Evolutionary conservation across 2,888 invertebrate species (phyloP), one percentile per base, ranked within the genome.

Genomic region (Phragmatobia fuliginosa): DNA sequence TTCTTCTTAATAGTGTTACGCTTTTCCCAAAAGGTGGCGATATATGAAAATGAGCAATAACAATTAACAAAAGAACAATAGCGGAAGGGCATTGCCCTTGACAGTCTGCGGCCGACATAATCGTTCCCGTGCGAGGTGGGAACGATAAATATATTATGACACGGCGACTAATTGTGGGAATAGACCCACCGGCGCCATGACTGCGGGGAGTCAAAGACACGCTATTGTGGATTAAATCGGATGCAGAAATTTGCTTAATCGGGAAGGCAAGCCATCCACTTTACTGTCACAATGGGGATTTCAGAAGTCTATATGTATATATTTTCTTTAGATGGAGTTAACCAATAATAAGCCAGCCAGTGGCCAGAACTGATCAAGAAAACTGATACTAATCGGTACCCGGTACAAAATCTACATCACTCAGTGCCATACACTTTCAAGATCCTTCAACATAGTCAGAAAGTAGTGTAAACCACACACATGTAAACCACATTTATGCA

Each of bases 101-200:
- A 69, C 75, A 68, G 73, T 71, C 67, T 58, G 41, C 41, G 16
- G 64, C 16, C 52, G 6, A 41, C 36, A 45, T 32, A 32, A 62
- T 66, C 33, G 74, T 79, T 81, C 83, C 77, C 82, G 83, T 77
- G 77, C 74, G 70, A 78, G 75, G 81, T 80, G 77, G 81, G 72
- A 81, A 78, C 78, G 70, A 78, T 81, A 79, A 78, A 82, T 81
- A 81, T 80, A 80, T 82, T 80, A 81, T 83, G 81, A 82, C 74
- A 76, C 73, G 76, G 67, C 71, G 67, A 71, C 74, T 85, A 85
- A 86, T 83, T 81, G 82, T 87, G 85, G 66, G 85, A 86, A 85
- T 70, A 83, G 72, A 64, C 82, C 78, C 72, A 80, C 72, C 69
- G 75, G 75, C 79, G 78, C 75, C 73, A 59, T 62, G 49, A 61